phyloP scores from a whole-genome alignment of 2,888 invertebrate species.

The Bugulina stolonifera region DNA sequence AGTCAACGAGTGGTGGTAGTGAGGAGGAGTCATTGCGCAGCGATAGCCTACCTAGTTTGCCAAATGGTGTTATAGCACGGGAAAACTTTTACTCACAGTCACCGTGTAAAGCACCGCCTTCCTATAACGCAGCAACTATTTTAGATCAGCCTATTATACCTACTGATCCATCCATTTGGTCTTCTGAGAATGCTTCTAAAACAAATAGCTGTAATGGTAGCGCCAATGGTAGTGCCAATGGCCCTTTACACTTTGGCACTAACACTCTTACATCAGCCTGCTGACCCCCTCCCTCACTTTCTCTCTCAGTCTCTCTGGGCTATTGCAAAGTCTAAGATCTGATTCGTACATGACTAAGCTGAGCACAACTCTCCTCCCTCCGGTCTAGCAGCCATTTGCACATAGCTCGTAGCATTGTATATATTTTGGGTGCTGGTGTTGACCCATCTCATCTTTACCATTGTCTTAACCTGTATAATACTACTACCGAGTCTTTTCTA shows the following conservation, averaged over 20 bases:
- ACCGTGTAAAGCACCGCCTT: constrained; percentile 6
- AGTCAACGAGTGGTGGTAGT: not conserved
- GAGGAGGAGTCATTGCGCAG: not conserved
- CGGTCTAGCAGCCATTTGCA: too few species aligned
- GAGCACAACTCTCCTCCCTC: too few species aligned
- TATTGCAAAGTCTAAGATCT: too few species aligned
- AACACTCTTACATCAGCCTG: constrained; percentile 19
- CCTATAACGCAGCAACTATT: constrained; percentile 9
- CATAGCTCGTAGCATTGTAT: too few species aligned
- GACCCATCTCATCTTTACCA: too few species aligned
- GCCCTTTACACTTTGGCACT: not conserved
- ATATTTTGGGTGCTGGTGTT: too few species aligned
- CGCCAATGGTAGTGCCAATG: constrained; percentile 21
- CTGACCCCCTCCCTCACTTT: not conserved
- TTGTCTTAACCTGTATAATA: too few species aligned
- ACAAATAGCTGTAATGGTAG: constrained; percentile 19
- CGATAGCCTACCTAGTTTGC: not conserved
- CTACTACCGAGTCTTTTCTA: too few species aligned
- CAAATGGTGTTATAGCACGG: not conserved
- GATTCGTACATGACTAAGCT: too few species aligned
- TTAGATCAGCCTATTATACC: not conserved
- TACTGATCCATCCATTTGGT: constrained; percentile 5
- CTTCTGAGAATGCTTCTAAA: constrained; percentile 6
- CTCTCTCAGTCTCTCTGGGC: too few species aligned
- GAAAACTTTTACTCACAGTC: not conserved